Evolutionary conservation across 2,797 vertebrate species (phyloP).

Genomic region (Cuniculus paca): DNA sequence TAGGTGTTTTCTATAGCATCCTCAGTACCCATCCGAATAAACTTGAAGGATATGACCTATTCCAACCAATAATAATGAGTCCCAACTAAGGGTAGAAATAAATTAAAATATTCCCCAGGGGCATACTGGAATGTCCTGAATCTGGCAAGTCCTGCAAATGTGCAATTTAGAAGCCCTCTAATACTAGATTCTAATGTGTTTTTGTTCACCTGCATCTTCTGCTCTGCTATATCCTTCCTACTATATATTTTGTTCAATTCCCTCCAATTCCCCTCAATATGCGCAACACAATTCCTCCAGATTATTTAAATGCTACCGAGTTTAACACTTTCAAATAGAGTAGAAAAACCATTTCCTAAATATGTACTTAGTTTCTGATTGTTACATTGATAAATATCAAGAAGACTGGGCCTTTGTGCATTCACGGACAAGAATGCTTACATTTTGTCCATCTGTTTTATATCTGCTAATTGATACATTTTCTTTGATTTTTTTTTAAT

Average conservation of each 20-base stretch:
- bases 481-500: conserved; percentile 64
- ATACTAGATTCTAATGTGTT: background rate
- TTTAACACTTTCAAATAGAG: background rate
- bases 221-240: background rate
- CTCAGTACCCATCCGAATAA: background rate
- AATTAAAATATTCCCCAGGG: background rate
- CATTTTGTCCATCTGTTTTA: background rate
- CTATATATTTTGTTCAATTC: background rate
- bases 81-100: background rate
- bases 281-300: background rate
- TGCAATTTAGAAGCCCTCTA: background rate
- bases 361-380: background rate
- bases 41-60: background rate
- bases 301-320: background rate
- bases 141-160: background rate
- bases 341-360: background rate
- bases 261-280: background rate
- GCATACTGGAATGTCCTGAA: background rate
- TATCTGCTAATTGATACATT: conserved; percentile 38
- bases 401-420: background rate
- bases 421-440: background rate
- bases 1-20: background rate
- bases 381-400: background rate
- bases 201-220: background rate
- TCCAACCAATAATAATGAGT: background rate